Evolutionary conservation across 2,113 vertebrate species (phyloP), one percentile per base, ranked within the genome.

Genomic region (Podocnemis expansa): DNA sequence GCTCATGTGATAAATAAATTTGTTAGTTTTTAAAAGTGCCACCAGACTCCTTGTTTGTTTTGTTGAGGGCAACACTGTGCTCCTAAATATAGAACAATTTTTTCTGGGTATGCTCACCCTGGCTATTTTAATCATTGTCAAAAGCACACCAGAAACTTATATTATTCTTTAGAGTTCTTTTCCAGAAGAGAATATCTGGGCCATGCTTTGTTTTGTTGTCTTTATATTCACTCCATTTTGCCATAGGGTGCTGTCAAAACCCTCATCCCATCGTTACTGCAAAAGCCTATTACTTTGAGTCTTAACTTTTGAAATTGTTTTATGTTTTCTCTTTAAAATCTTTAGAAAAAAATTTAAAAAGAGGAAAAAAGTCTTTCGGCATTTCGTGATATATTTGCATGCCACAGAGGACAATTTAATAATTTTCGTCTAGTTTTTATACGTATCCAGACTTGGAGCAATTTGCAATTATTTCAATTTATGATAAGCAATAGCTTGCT

Each of bases 161-260:
- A 84, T 52, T 58, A 67, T 80, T 89, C 22, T 81, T 70, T 76
- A 87, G 60, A 0, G 0, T 31, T 38, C 2, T 9, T 78, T 87
- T 78, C 54, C 54, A 10, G 31, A 67, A 34, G 1, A 79, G 87
- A 82, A 86, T 51, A 25, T 25, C 13, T 85, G 5, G 8, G 27
- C 16, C 31, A 52, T 9, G 3, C 1, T 73, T 0, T 58, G 16
- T 5, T 49, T 25, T 89, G 11, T 75, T 87, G 56, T 80, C 41
- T 54, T 6, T 58, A 1, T 52, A 6, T 88, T 80, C 89, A 34
- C 80, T 87, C 45, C 5, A 54, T 80, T 94, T 93, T 92, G 54
- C 13, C 14, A 67, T 89, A 94, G 54, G 1, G 17, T 84, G 51
- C n/a, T 95, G 60, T 84, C 78, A 85, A 87, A 94, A 89, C 63